Base-by-base conservation (phyloP, 2,888 invertebrate species). In the Nineta flava region DNA sequence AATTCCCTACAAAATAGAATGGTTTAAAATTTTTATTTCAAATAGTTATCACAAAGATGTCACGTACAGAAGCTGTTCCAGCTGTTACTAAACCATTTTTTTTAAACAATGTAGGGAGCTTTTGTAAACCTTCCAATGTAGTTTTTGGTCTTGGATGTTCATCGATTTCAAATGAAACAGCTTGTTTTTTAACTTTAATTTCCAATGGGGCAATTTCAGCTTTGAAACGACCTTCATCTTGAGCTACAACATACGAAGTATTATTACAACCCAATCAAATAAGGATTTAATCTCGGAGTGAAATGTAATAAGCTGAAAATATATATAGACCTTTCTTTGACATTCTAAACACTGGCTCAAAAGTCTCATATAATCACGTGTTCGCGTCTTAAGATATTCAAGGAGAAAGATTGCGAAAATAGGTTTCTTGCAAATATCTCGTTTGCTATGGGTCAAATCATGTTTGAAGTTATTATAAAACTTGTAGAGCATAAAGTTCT, bases 31-130 rank as follows among this genome's bases (percentile, higher is more conserved):
- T 9, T 15, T 15, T 2, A 31, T n/a, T 32, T 32, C 10, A 7
- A 19, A 31, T 17, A 13, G 12, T 9, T 42, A 5, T 5, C 5
- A 19, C 19, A 19, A 19, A 19, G 2, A 3, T 19, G 19, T 7
- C 4, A 26, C 78, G 76, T 69, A 93, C 92, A 3, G 95, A 95
- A 46, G 96, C 93, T 55, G 83, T 82, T 13, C 93, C 97, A 51
- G 96, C 96, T 6, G 94, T 94, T 12, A 96, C 94, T 2, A 87
- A 75, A 0, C 96, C 97, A 57, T 87, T 83, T 67, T 95, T 92
- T 69, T 95, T 92, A 71, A 97, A 97, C 15, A 96, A 77, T 0
- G 93, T 74, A 0, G 85, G 79, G 50, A 99, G 71, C 65, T 95
- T 96, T 57, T 80, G 77, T 26, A 99, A 73, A 5, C 75, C 76